These are phyloP conservation scores for Drosophila suboccidentalis DNA, from an alignment of 2,888 invertebrate genomes.

Conservation along the genomic window DNA sequence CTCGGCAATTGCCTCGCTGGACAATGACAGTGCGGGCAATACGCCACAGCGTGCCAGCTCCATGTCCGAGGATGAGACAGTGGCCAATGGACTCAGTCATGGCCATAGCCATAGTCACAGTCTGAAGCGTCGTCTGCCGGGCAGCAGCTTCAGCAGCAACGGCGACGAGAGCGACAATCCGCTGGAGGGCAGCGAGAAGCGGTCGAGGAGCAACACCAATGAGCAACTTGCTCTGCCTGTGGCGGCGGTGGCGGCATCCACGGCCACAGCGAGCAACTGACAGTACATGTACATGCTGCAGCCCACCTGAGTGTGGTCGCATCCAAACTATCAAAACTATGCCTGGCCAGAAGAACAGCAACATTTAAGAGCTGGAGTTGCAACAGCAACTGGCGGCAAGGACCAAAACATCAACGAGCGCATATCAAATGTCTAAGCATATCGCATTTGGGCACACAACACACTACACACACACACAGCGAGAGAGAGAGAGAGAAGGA, in stretches of 20 bases:
- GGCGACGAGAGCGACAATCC: slow-evolving; percentile 82
- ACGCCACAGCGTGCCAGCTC: slow-evolving; percentile 81
- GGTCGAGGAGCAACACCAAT: slow-evolving; percentile 52
- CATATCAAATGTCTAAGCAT: slow-evolving; percentile 81
- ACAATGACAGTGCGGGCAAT: slow-evolving; percentile 83
- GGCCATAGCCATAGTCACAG: slow-evolving; percentile 44
- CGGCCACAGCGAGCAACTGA: slow-evolving; percentile 77
- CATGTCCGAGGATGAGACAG: slow-evolving; percentile 80
- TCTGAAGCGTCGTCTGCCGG: slow-evolving; percentile 79
- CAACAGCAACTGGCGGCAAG: slow-evolving; percentile 23
- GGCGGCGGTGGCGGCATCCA: slow-evolving; percentile 38
- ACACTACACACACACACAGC: slow-evolving; percentile 28
- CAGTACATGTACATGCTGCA: slow-evolving; percentile 80
- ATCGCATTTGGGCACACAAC: slow-evolving; percentile 78
- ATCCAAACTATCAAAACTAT: slow-evolving; percentile 21
- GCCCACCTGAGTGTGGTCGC: slow-evolving; percentile 76
- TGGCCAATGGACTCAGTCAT: slow-evolving; percentile 60
- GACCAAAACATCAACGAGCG: slow-evolving; percentile 75
- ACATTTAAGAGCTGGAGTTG: slow-evolving; percentile 3
- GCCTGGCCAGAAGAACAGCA: slow-evolving; percentile 39
- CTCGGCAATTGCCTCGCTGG: slow-evolving; percentile 82
- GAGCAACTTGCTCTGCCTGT: slow-evolving; percentile 21
- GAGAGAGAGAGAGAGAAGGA: background rate
- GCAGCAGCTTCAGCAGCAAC: slow-evolving; percentile 79
- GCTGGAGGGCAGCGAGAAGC: slow-evolving; percentile 60